Base-by-base conservation (phyloP, 2,797 vertebrate genomes). In the Xenopus petersii region DNA sequence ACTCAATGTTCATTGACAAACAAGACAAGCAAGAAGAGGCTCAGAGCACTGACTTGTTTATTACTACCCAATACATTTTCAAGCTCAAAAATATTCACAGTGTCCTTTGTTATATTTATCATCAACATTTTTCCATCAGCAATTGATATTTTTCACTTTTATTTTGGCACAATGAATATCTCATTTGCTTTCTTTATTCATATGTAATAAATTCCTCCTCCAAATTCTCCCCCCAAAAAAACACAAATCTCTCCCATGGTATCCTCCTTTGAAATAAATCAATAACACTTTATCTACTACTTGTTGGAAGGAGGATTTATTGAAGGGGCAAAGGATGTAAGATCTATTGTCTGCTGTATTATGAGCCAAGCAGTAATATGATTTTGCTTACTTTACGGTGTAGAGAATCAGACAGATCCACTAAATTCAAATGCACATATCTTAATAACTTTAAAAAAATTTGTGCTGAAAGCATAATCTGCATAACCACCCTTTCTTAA, bases 261-360 rank as follows among this genome's bases (percentile, higher is more conserved):
- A 67, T 79, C 71, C 71, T 79, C 67, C 63, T 66, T 42, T 62
- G 71, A 68, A 70, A 79, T 74, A 73, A 79, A 70, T 66, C 77
- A 79, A 79, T 79, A 79, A 79, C 72, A 33, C 71, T 70, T 74
- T 79, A 79, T 79, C 77, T 70, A 21, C 17, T 73, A n/a, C 70
- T 73, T 79, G 71, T 69, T 79, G 68, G 54, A 64, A 64, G 24
- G 21, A 62, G n/a, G 65, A 74, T 74, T 79, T 74, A 74, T 79
- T 70, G 71, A 61, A 61, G 67, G 60, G 68, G 60, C 48, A 65
- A 60, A 42, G 69, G 48, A 74, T 70, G 46, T 16, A 49, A 65
- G 61, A 70, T 70, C 71, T 64, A 67, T 24, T 67, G 59, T 46
- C 21, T 33, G 4, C 17, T 36, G 54, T 24, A 65, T 68, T 73